A percentile compares a stretch with the other conserved stretches of the same genome.
These are phyloP conservation scores for Drosophila pullipes DNA, from an alignment of 2,888 invertebrate genomes.

Conservation along the genomic window DNA sequence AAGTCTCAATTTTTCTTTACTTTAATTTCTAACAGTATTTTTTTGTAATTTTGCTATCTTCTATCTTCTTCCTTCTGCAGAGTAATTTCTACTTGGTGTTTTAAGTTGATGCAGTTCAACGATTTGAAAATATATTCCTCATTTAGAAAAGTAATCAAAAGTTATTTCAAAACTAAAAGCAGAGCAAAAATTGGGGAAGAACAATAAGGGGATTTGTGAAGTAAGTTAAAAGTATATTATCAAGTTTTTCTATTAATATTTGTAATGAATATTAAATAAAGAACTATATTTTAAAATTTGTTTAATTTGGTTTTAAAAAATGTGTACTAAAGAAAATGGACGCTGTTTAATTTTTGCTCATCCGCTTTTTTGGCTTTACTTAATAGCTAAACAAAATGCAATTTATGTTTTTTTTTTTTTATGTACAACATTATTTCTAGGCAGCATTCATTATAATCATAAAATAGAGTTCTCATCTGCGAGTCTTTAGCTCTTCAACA, in stretches of 20 bases:
- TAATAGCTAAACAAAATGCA: constrained; percentile 53
- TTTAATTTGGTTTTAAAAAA: background rate
- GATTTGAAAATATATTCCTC: background rate
- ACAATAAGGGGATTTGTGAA: constrained; percentile 9
- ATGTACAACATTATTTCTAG: constrained; percentile 31
- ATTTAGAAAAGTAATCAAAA: constrained; percentile 30
- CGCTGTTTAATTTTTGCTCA: background rate
- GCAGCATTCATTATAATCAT: constrained; percentile 59
- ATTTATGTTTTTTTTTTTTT: constrained; percentile 7
- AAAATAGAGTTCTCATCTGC: constrained; percentile 44
- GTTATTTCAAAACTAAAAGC: constrained; percentile 24
- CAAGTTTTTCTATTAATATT: background rate
- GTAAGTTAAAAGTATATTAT: background rate
- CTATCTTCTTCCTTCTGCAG: constrained; percentile 5
- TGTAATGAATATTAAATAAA: background rate
- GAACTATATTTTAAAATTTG: background rate
- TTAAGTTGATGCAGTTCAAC: constrained; percentile 9
- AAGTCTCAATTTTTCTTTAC: constrained; percentile 24
- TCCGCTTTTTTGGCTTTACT: constrained; percentile 15
- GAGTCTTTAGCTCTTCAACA: constrained; percentile 29
- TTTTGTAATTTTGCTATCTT: constrained; percentile 4
- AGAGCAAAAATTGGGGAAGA: constrained; percentile 2
- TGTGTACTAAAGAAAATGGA: background rate
- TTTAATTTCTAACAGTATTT: constrained; percentile 29
- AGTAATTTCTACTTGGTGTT: constrained; percentile 19